Evolutionary conservation across 2,888 invertebrate species (phyloP).

Genomic region (Liopterus haemorrhoidalis): DNA sequence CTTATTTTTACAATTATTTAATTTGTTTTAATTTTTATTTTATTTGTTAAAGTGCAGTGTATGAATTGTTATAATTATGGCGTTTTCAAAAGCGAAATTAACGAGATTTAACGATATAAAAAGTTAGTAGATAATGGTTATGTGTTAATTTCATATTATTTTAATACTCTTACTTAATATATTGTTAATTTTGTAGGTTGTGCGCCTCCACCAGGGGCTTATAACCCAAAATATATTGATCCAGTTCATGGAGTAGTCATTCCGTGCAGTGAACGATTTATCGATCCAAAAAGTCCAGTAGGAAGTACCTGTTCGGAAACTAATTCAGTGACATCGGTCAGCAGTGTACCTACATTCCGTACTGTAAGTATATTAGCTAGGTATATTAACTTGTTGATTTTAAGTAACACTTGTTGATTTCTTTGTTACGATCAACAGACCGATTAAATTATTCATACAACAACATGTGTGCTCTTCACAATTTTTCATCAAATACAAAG

Average conservation of each 20-base stretch:
- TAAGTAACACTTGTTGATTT: too few species aligned
- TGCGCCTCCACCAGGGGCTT: slow-evolving; percentile 50
- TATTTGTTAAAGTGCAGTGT: slow-evolving; percentile 9
- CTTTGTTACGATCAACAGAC: too few species aligned
- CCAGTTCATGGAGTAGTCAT: slow-evolving; percentile 44
- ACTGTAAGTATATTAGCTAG: slow-evolving; percentile 44
- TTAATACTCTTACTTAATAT: slow-evolving; percentile 11
- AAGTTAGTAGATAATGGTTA: slow-evolving; percentile 43
- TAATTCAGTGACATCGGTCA: slow-evolving; percentile 34
- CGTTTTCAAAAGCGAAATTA: slow-evolving; percentile 54
- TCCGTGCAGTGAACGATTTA: slow-evolving; percentile 43
- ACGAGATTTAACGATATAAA: slow-evolving; percentile 52
- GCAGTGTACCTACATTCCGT: slow-evolving; percentile 40
- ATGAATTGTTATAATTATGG: slow-evolving; percentile 42
- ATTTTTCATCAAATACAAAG: too few species aligned
- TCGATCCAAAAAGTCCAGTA: slow-evolving; percentile 42
- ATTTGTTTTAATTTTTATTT: slow-evolving; percentile 17
- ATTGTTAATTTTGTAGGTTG: slow-evolving; percentile 40
- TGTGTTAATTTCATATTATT: background rate
- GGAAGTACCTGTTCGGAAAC: slow-evolving; percentile 29
- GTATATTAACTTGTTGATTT: too few species aligned
- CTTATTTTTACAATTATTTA: too few species aligned
- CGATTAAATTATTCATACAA: too few species aligned
- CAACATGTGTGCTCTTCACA: too few species aligned
- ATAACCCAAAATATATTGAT: slow-evolving; percentile 46